Evolutionary conservation across 2,888 invertebrate species (phyloP).

Genomic region (Cenopis cana): DNA sequence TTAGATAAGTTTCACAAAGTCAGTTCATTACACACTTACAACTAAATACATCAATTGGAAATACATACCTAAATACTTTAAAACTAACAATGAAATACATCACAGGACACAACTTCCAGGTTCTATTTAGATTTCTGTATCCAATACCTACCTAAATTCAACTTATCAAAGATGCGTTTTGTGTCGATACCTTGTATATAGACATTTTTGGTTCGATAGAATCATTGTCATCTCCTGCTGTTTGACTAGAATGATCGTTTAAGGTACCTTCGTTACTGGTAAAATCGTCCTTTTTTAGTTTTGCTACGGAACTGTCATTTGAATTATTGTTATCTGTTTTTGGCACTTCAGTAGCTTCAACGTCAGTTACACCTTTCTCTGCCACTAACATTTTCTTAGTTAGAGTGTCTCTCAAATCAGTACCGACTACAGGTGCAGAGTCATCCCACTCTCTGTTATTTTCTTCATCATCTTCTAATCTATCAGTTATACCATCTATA

Average conservation of each 20-base stretch:
- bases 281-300: background rate
- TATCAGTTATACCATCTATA: constrained; percentile 5
- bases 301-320: background rate
- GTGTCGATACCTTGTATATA: constrained; percentile 26
- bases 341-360: background rate
- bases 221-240: background rate
- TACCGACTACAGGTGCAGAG: background rate
- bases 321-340: background rate
- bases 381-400: background rate
- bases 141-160: background rate
- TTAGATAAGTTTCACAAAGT: too few species aligned
- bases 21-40: background rate
- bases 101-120: background rate
- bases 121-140: background rate
- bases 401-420: background rate
- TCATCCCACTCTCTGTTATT: background rate
- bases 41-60: background rate
- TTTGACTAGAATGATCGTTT: constrained; percentile 1
- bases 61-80: background rate
- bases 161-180: constrained; percentile 33
- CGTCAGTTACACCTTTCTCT: background rate
- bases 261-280: background rate
- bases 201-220: constrained; percentile 18
- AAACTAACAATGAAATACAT: background rate
- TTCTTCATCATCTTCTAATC: background rate